Evolutionary conservation across 2,888 invertebrate species (phyloP).

Genomic region (Anthrax anthrax): DNA sequence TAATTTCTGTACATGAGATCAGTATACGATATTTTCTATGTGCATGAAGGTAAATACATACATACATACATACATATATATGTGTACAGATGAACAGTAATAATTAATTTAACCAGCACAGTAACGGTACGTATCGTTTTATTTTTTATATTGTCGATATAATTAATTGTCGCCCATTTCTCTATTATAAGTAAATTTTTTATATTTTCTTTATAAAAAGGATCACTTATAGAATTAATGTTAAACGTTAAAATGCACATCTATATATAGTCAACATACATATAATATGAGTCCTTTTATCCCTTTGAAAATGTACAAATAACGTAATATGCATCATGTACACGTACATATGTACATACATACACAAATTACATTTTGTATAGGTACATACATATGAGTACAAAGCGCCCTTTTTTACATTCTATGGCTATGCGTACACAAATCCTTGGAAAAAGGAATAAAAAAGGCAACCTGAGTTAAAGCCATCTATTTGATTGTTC

Average conservation of each 20-base stretch:
- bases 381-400: too few species aligned
- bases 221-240: not conserved
- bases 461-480: conserved; percentile 2
- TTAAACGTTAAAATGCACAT: conserved; percentile 2
- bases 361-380: too few species aligned
- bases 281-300: too few species aligned
- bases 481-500: conserved; percentile 1
- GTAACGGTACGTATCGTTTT: too few species aligned
- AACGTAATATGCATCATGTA: not conserved
- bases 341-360: not conserved
- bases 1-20: too few species aligned
- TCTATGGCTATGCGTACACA: too few species aligned
- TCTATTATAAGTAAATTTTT: too few species aligned
- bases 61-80: not conserved
- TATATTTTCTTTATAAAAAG: too few species aligned
- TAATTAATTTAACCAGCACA: too few species aligned
- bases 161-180: conserved; percentile 4
- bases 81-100: not conserved
- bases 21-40: too few species aligned
- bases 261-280: too few species aligned
- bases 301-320: not conserved
- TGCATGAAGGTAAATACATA: not conserved
- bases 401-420: too few species aligned
- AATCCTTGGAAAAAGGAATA: not conserved
- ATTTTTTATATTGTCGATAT: not conserved